Evolutionary conservation across 2,888 invertebrate species (phyloP), one percentile per base, ranked within the genome.

Genomic region (Strigamia maritima): DNA sequence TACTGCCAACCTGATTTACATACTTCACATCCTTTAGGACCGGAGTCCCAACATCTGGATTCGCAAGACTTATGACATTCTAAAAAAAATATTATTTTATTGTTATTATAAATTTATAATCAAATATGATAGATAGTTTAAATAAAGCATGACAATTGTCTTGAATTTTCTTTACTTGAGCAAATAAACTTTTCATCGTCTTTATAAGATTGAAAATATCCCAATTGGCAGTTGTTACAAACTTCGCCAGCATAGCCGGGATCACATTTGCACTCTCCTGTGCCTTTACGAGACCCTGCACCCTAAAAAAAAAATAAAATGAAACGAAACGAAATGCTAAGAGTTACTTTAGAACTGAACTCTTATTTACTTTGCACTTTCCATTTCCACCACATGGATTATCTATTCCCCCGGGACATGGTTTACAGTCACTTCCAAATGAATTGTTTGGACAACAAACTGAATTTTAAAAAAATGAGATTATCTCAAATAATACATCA

Each of bases 241-340:
- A 88, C 86, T 0, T 90, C 89, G 0, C 96, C 96, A 0, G 85
- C 84, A 85, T 98, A 98, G 0, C 95, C 97, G 7, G 85, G 84
- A 83, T 95, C 91, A 86, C 98, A 98, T 16, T 89, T 87, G 85
- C 98, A 98, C 81, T 92, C 91, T 0, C 98, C 98, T 84, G 92
- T 95, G 0, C 98, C 98, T 86, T 94, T 94, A 70, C 97, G 89
- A 0, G 96, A 97, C 0, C 98, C 98, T 81, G 92, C 91, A 0
- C 98, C 98, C 88, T 89, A 81, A 7, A 65, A 10, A 14, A 14
- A 19, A 7, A 65, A 14, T 65, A 19, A 19, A 14, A 8, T 14
- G 65, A 8, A 22, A 14, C n/a, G n/a, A 65, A 14, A 8, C 65
- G n/a, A 65, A 65, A 19, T 19, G n/a, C n/a, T 65, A n/a, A n/a